Base-by-base conservation (phyloP, 2,113 vertebrate genomes). In the Pluvianellus socialis region DNA sequence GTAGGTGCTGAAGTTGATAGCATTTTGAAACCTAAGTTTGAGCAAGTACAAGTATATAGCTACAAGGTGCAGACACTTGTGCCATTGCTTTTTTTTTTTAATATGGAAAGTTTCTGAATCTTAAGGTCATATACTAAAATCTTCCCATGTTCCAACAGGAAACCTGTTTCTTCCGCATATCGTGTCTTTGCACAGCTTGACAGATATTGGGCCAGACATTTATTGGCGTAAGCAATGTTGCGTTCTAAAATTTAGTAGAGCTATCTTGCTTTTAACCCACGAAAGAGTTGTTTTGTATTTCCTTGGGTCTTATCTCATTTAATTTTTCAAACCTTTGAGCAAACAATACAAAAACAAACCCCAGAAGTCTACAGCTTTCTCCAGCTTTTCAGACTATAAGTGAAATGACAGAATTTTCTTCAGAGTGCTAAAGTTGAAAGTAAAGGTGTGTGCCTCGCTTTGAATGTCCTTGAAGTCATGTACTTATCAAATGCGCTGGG, bases 1-100 rank as follows among this genome's bases (percentile, higher is more conserved):
- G 28, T 88, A 27, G 42, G 53, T 82, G 14, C 26, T 53, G 65
- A 72, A 27, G 16, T 32, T 83, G 70, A 49, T 21, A 79, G 18
- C 33, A 75, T 91, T 94, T 96, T 88, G 81, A 94, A 95, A 92
- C 62, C 26, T 17, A 50, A 76, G 21, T 94, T 56, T 95, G 45
- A 79, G 65, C 61, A 91, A 79, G 67, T 53, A 44, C 30, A 73
- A 50, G 24, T 33, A 53, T 79, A 68, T 14, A 96, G 66, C n/a
- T 65, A n/a, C 32, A 44, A 89, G 50, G 32, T 74, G 56, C 50
- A 58, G 32, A 44, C 33, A 75, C 62, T 62, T 87, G 24, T 53
- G 24, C 59, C 9, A 14, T 52, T 88, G 23, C 20, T 26, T 88
- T 95, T 9, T 95, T 9, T 38, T 68, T 68, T 49, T 88, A n/a